Percentiles rank a stretch among this genome's conserved stretches.
Conservation (phyloP, 2,888 invertebrate genomes). For the Lutraria lutraria region DNA sequence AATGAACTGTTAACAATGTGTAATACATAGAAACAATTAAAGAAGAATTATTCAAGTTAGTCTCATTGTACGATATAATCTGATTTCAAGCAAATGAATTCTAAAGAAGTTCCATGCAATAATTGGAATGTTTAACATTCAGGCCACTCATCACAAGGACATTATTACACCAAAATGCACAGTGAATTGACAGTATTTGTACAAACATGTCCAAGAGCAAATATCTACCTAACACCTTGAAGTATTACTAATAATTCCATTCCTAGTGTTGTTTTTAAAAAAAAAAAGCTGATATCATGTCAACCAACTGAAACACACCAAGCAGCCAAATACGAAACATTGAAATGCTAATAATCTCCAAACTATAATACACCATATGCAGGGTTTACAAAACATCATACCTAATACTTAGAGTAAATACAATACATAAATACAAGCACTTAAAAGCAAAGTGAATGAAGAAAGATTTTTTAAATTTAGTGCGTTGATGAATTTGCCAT, state of each 20-base stretch:
- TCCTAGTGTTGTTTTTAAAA: too few relatives aligned
- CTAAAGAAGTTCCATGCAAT: not conserved
- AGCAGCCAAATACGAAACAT: not conserved
- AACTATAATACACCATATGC: not conserved
- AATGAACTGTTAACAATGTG: not conserved
- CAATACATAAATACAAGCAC: not conserved
- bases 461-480: not conserved
- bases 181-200: not conserved
- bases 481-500: constrained; percentile 37
- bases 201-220: not conserved
- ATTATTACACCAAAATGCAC: not conserved
- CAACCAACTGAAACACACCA: not conserved
- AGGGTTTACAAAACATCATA: not conserved
- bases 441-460: constrained; percentile 5
- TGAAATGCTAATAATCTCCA: not conserved
- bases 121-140: not conserved
- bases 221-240: not conserved
- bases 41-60: too few relatives aligned
- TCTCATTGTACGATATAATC: too few relatives aligned
- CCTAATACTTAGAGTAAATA: not conserved
- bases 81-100: not conserved
- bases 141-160: not conserved
- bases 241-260: not conserved
- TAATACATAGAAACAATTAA: not conserved
- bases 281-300: not conserved